These are phyloP conservation scores for Rhagoletis pomonella DNA, from an alignment of 1,140 invertebrate species.

Conservation along the genomic window DNA sequence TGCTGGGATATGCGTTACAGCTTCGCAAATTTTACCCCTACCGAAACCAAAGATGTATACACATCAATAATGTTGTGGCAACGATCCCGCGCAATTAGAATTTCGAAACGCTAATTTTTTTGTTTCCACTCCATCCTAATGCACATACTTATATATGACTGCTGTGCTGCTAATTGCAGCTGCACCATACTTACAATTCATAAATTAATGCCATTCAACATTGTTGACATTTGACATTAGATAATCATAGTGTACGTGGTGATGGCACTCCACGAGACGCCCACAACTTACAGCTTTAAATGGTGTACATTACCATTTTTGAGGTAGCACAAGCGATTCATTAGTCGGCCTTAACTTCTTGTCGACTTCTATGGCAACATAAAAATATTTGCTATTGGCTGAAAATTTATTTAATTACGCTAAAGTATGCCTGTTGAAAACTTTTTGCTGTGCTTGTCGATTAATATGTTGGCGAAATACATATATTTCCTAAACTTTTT, in stretches of 20 bases:
- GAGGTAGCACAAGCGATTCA: neutral
- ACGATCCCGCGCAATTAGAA: too few species aligned
- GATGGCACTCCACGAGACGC: constrained; percentile 37
- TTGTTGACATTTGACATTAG: constrained; percentile 38
- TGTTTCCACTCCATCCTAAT: neutral
- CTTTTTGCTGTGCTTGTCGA: too few species aligned
- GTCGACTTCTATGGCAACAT: neutral
- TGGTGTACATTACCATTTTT: neutral
- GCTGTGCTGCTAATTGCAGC: constrained; percentile 19
- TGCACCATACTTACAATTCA: constrained; percentile 10
- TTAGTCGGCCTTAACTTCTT: neutral
- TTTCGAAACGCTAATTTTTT: too few species aligned
- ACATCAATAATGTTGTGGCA: neutral
- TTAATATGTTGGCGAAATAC: too few species aligned
- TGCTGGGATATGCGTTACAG: too few species aligned
- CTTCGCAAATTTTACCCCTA: too few species aligned
- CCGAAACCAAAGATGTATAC: neutral
- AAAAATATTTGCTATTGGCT: neutral
- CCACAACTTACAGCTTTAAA: neutral
- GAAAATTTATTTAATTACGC: neutral
- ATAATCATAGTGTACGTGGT: neutral
- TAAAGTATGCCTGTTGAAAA: too few species aligned
- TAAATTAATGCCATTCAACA: constrained; percentile 7
- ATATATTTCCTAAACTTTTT: too few species aligned
- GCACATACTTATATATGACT: neutral